These are phyloP conservation scores for Digitonthophagus gazella DNA, from an alignment of 2,888 invertebrate species.

Conservation along the genomic window DNA sequence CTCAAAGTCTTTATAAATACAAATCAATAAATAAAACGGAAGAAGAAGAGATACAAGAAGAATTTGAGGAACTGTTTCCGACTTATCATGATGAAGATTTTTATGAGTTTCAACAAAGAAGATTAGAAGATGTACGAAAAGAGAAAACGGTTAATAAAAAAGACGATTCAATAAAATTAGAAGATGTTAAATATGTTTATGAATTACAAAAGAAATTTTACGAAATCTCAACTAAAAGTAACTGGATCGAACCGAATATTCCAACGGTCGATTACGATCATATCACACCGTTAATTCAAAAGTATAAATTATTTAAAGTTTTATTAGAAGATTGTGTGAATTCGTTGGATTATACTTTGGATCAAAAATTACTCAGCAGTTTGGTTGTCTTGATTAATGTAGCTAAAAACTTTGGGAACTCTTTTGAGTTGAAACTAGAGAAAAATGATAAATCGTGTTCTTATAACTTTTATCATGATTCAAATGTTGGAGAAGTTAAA, in stretches of 20 bases:
- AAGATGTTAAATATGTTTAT: constrained; percentile 61
- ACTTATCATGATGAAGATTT: constrained; percentile 60
- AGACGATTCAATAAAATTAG: constrained; percentile 50
- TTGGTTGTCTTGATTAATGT: constrained; percentile 59
- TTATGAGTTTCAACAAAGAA: constrained; percentile 17
- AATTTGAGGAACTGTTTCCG: constrained; percentile 70
- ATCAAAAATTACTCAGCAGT: constrained; percentile 57
- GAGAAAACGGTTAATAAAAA: not conserved
- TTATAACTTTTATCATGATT: constrained; percentile 79
- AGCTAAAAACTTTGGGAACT: constrained; percentile 54
- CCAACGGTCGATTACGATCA: constrained; percentile 44
- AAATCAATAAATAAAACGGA: constrained; percentile 61
- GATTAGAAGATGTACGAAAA: constrained; percentile 23
- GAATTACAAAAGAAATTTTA: constrained; percentile 62
- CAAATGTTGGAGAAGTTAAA: constrained; percentile 75
- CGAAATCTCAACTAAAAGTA: constrained; percentile 57
- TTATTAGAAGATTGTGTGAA: constrained; percentile 56
- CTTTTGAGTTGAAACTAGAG: not conserved
- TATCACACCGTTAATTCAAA: constrained; percentile 57
- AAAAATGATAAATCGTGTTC: not conserved
- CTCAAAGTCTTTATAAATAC: constrained; percentile 66
- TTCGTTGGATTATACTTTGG: constrained; percentile 56
- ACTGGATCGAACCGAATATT: constrained; percentile 59
- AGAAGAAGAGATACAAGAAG: constrained; percentile 62
- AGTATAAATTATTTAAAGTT: constrained; percentile 60